A percentile compares a stretch with the other conserved stretches of the same genome.
phyloP scores from a whole-genome alignment of 1,140 invertebrate species.

The Brachionus paranguensis region DNA sequence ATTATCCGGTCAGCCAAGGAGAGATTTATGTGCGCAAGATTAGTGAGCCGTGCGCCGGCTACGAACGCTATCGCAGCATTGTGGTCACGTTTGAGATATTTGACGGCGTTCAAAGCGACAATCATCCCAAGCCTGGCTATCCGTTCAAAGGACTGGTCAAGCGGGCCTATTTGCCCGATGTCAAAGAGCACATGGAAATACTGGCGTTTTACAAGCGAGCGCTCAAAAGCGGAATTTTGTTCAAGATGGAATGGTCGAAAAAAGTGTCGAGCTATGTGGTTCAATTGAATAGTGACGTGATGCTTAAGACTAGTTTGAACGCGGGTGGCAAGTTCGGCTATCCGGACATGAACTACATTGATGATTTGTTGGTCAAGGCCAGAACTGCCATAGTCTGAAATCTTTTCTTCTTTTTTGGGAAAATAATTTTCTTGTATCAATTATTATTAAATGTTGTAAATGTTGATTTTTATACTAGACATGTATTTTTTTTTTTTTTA shows the following conservation, averaged over 20 bases:
- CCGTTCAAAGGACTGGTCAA: slow-evolving; percentile 24
- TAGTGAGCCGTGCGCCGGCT: slow-evolving; percentile 11
- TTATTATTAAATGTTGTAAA: neutral
- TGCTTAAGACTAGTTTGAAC: slow-evolving; percentile 16
- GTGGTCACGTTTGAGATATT: slow-evolving; percentile 26
- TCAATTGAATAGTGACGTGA: neutral
- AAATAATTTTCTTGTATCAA: neutral
- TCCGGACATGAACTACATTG: slow-evolving; percentile 7
- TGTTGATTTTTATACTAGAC: neutral
- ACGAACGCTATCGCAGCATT: neutral
- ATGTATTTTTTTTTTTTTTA: neutral
- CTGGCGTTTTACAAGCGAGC: slow-evolving; percentile 2
- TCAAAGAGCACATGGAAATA: slow-evolving; percentile 36
- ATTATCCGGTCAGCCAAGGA: neutral
- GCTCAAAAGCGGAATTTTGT: slow-evolving; percentile 19
- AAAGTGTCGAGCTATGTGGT: neutral
- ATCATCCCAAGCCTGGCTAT: slow-evolving; percentile 18
- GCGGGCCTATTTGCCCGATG: neutral
- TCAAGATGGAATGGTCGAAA: slow-evolving; percentile 3
- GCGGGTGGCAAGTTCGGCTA: slow-evolving; percentile 24
- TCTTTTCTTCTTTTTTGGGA: neutral
- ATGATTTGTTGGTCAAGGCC: neutral
- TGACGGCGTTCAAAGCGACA: slow-evolving; percentile 1
- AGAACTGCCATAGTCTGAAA: neutral
- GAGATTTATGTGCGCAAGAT: neutral